phyloP scores from a whole-genome alignment of 2,888 invertebrate species.

The Cryptophagus acutangulus region DNA sequence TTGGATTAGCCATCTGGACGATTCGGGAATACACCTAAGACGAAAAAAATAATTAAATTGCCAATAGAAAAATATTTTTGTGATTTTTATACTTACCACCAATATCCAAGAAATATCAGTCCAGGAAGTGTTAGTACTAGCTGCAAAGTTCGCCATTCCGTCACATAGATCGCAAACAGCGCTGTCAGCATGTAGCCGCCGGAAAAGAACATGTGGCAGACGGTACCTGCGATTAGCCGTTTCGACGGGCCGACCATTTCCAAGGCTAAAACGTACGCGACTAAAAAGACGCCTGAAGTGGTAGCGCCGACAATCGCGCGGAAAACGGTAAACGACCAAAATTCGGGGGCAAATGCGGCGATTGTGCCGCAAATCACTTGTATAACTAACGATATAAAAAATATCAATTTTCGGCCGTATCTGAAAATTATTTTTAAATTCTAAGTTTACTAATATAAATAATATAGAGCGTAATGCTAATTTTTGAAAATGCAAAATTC shows the following conservation, averaged over 20 bases:
- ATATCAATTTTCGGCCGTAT: constrained; percentile 66
- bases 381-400: constrained; percentile 65
- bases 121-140: constrained; percentile 66
- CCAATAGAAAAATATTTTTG: not conserved
- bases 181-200: constrained; percentile 66
- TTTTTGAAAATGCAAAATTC: too few relatives aligned
- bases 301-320: constrained; percentile 66
- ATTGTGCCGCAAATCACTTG: constrained; percentile 64
- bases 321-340: constrained; percentile 60
- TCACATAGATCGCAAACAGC: constrained; percentile 60
- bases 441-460: too few relatives aligned
- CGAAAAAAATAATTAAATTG: constrained; percentile 1
- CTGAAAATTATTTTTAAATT: constrained; percentile 41
- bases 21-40: constrained; percentile 63
- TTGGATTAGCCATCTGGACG: constrained; percentile 65
- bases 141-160: constrained; percentile 66
- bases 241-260: constrained; percentile 70
- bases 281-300: constrained; percentile 71
- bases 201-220: constrained; percentile 71
- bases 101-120: constrained; percentile 61
- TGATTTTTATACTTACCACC: constrained; percentile 53
- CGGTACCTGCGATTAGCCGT: constrained; percentile 64
- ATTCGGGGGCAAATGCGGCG: constrained; percentile 64
- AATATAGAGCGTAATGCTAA: too few relatives aligned
- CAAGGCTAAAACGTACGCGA: constrained; percentile 65